Base-by-base conservation (phyloP, 2,797 vertebrate genomes). In the Coregonus sp. region DNA sequence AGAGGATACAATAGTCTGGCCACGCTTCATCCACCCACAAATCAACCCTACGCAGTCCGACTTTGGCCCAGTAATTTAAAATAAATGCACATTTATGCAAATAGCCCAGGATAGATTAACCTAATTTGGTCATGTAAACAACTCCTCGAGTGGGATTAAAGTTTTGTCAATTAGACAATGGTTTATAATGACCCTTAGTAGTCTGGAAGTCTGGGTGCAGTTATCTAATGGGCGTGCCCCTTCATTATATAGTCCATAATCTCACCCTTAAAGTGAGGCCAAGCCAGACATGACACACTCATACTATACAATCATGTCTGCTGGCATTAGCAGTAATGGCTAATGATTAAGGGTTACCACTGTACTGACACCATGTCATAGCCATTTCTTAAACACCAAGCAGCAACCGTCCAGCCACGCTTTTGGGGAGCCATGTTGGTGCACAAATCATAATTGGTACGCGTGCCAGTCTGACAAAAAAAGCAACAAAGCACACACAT, bases 81-180 rank as follows among this genome's bases (percentile, higher is more conserved):
- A 93, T 93, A 94, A 93, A 94, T 93, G 90, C 92, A 94, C 90
- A 92, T 94, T 93, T 93, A 94, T 94, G 91, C 89, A 93, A 93
- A 94, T 90, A 76, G 50, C 5, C 40, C 18, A 18, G 71, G 80
- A 74, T 91, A 94, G 93, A 94, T 95, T 95, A 94, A 94, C 93
- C 93, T 94, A 92, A 94, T 94, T 94, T 92, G 86, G 71, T 47
- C 82, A 84, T 90, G 85, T 92, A 92, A 93, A 93, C 92, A 93
- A 91, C 81, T 91, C 87, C 82, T 78, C 82, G 87, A 82, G 79
- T 35, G 31, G 91, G 93, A 94, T 94, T 95, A 94, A 91, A 92
- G 76, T 89, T 87, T 91, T 78, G 50, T 82, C 84, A 93, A 94
- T 93, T 90, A 93, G 88, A 88, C 85, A 75, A 70, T 80, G 84